phyloP scores from a whole-genome alignment of 2,888 invertebrate genomes.

The Carterocephalus palaemon region DNA sequence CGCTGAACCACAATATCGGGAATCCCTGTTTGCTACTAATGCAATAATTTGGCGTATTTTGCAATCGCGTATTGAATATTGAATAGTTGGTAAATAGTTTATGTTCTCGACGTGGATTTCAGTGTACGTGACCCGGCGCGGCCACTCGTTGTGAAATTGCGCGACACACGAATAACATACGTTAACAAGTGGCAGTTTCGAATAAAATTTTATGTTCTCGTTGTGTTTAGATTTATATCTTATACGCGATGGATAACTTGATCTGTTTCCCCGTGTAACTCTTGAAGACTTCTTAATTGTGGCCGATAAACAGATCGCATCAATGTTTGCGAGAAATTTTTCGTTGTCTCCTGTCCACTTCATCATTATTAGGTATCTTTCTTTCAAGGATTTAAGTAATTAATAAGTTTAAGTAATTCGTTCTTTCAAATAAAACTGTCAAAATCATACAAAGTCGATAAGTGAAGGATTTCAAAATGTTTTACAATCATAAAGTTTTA shows the following conservation, averaged over 20 bases:
- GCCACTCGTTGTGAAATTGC: slow-evolving; percentile 67
- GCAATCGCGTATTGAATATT: slow-evolving; percentile 78
- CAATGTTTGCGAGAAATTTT: slow-evolving; percentile 12
- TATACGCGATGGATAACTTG: slow-evolving; percentile 51
- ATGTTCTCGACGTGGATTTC: slow-evolving; percentile 74
- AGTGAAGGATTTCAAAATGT: too few relatives aligned
- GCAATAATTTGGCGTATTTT: slow-evolving; percentile 80
- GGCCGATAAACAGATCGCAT: slow-evolving; percentile 18
- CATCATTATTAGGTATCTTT: too few relatives aligned
- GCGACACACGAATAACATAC: slow-evolving; percentile 64
- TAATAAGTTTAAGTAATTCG: too few relatives aligned
- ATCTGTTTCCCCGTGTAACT: slow-evolving; percentile 29
- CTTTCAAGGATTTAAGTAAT: too few relatives aligned
- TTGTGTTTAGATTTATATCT: slow-evolving; percentile 63
- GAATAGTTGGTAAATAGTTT: slow-evolving; percentile 77
- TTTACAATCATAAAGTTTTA: too few relatives aligned
- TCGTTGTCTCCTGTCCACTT: slow-evolving; percentile 3
- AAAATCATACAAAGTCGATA: too few relatives aligned
- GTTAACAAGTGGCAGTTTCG: slow-evolving; percentile 68
- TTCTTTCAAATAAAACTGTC: too few relatives aligned
- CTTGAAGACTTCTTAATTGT: slow-evolving; percentile 5
- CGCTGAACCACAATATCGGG: slow-evolving; percentile 78
- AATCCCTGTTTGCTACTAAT: slow-evolving; percentile 77
- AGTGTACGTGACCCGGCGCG: slow-evolving; percentile 70
- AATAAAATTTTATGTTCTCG: slow-evolving; percentile 65